These are phyloP conservation scores for Incurvaria masculella DNA, from an alignment of 2,888 invertebrate genomes.

Conservation along the genomic window DNA sequence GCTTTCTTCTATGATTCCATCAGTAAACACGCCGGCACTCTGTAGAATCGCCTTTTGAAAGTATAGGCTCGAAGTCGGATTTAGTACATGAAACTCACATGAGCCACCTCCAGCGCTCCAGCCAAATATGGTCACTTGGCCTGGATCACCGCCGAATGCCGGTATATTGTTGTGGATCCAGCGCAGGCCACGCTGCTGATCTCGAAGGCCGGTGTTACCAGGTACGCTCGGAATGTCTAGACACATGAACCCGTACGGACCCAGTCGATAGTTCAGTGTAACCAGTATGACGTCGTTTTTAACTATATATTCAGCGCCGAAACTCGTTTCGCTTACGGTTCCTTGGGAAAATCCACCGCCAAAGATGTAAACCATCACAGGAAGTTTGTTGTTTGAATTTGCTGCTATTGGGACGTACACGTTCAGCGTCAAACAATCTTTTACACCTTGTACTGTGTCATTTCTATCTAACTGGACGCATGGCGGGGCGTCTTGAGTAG, in stretches of 20 bases:
- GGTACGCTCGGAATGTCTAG: slow-evolving; percentile 34
- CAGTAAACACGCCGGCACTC: slow-evolving; percentile 40
- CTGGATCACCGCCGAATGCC: slow-evolving; percentile 44
- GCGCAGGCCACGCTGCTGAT: slow-evolving; percentile 35
- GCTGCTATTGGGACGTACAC: slow-evolving; percentile 34
- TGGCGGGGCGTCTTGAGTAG: slow-evolving; percentile 14
- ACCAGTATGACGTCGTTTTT: slow-evolving; percentile 38
- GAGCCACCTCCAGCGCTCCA: slow-evolving; percentile 41
- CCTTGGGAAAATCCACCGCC: slow-evolving; percentile 36
- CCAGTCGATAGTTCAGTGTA: slow-evolving; percentile 42
- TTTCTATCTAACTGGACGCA: slow-evolving; percentile 6
- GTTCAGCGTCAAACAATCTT: slow-evolving; percentile 10
- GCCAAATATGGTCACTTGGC: slow-evolving; percentile 40
- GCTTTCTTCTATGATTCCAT: slow-evolving; percentile 33
- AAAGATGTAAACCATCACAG: slow-evolving; percentile 44
- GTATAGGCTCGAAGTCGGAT: slow-evolving; percentile 36
- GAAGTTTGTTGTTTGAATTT: slow-evolving; percentile 31
- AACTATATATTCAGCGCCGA: slow-evolving; percentile 31
- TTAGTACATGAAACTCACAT: slow-evolving; percentile 33
- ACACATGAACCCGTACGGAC: slow-evolving; percentile 47
- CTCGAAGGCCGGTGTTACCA: slow-evolving; percentile 46
- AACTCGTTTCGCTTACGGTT: slow-evolving; percentile 24
- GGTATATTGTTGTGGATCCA: slow-evolving; percentile 41
- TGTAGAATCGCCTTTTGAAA: slow-evolving; percentile 38
- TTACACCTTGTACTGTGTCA: neutral